These are phyloP conservation scores for Hypocryptadius cinnamomeus DNA, from an alignment of 2,113 vertebrate species.

Conservation along the genomic window DNA sequence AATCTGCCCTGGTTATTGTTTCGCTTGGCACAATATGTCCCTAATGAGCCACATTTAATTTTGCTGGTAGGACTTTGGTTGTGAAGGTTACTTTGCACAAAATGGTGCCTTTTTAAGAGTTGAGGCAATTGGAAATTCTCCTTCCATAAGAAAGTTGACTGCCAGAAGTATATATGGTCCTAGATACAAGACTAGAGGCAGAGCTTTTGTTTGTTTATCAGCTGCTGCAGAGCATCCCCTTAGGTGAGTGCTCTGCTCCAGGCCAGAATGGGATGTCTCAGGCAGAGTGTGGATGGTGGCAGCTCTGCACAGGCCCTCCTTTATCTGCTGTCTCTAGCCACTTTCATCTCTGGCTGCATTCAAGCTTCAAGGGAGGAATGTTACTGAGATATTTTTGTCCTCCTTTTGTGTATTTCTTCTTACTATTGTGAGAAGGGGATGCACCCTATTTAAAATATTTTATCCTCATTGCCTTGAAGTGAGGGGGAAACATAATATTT, in stretches of 20 bases:
- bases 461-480: neutral
- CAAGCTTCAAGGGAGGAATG: neutral
- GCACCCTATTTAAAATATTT: neutral
- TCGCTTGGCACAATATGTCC: neutral
- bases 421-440: neutral
- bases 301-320: neutral
- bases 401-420: neutral
- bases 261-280: neutral
- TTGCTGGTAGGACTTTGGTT: neutral
- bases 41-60: neutral
- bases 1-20: neutral
- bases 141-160: neutral
- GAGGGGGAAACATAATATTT: neutral
- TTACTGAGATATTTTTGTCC: neutral
- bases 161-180: fast-evolving
- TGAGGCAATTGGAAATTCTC: neutral
- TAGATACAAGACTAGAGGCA: neutral
- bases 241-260: too few relatives aligned
- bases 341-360: neutral
- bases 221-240: neutral
- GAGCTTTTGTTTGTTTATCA: neutral
- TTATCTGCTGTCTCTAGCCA: neutral
- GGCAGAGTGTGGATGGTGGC: too few relatives aligned
- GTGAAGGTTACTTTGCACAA: neutral
- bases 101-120: neutral